Evolutionary conservation across 1,140 invertebrate species (phyloP).

Genomic region (Caenorhabditis remanei): DNA sequence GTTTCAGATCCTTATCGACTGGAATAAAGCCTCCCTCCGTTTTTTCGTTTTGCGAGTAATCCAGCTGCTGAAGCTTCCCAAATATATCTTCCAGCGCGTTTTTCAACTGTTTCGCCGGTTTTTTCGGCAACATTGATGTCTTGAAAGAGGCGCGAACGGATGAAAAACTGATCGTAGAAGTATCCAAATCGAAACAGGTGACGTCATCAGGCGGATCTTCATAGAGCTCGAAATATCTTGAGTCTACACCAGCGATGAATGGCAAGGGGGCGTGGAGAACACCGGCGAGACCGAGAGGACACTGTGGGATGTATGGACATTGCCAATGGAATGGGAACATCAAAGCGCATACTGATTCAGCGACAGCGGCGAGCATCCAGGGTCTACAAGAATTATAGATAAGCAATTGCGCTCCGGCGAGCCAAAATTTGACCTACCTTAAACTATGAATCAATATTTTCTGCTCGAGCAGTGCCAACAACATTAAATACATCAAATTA

Average conservation of each 20-base stretch:
- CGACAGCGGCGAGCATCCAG: slow-evolving; percentile 95
- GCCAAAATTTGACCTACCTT: slow-evolving; percentile 22
- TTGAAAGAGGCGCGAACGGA: slow-evolving; percentile 72
- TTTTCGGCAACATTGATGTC: slow-evolving; percentile 76
- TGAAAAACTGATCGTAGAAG: slow-evolving; percentile 84
- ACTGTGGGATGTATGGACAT: slow-evolving; percentile 98
- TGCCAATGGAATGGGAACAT: slow-evolving; percentile 99
- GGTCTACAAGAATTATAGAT: slow-evolving; percentile 82
- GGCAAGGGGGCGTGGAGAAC: slow-evolving; percentile 95
- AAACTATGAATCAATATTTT: slow-evolving; percentile 79
- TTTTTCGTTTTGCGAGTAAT: slow-evolving; percentile 23
- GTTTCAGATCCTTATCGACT: slow-evolving; percentile 64
- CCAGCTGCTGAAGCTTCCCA: slow-evolving; percentile 44
- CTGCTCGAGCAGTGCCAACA: slow-evolving; percentile 93
- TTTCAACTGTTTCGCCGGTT: slow-evolving; percentile 71
- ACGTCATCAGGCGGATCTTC: slow-evolving; percentile 92
- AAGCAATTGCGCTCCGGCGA: neutral
- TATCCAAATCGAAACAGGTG: slow-evolving; percentile 97
- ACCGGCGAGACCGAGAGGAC: slow-evolving; percentile 88
- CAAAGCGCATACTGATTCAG: slow-evolving; percentile 95
- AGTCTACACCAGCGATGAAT: slow-evolving; percentile 95
- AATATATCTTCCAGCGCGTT: slow-evolving; percentile 60
- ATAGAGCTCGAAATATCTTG: slow-evolving; percentile 92
- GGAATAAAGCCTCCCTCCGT: slow-evolving; percentile 63
- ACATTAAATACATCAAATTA: slow-evolving; percentile 90